Percentiles rank a stretch among this genome's conserved stretches.
These are phyloP conservation scores for Euura lappo DNA, from an alignment of 1,140 invertebrate genomes.

Conservation along the genomic window DNA sequence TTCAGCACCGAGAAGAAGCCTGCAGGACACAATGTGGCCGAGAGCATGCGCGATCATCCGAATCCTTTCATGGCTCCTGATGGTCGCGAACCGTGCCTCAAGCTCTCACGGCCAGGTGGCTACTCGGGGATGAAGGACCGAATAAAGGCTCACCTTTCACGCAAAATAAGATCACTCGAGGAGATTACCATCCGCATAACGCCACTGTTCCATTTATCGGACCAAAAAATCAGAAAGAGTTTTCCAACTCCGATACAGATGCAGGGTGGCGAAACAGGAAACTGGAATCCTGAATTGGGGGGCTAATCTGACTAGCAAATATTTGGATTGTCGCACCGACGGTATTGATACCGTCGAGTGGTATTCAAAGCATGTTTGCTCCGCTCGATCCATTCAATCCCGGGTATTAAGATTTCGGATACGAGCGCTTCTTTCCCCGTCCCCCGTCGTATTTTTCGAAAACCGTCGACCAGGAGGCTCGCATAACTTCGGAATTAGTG, in stretches of 20 bases:
- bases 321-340: slow-evolving; percentile 59
- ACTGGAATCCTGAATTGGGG: slow-evolving; percentile 16
- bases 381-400: slow-evolving; percentile 35
- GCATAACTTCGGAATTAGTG: too few relatives aligned
- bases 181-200: slow-evolving; percentile 34
- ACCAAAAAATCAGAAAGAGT: slow-evolving; percentile 36
- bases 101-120: neutral
- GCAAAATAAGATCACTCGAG: slow-evolving; percentile 48
- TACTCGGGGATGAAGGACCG: neutral
- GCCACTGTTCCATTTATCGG: slow-evolving; percentile 36
- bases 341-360: slow-evolving; percentile 54
- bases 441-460: too few relatives aligned
- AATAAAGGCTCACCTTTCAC: slow-evolving; percentile 40
- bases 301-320: slow-evolving; percentile 59
- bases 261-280: slow-evolving; percentile 5
- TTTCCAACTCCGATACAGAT: slow-evolving; percentile 24
- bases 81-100: neutral
- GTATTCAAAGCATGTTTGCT: slow-evolving; percentile 32
- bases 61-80: neutral
- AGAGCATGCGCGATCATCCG: neutral
- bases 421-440: slow-evolving; percentile 22
- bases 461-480: too few relatives aligned
- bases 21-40: too few relatives aligned
- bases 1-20: neutral
- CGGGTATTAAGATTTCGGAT: slow-evolving; percentile 49